Conservation (phyloP, 2,888 invertebrate genomes). For the Neria commutata region DNA sequence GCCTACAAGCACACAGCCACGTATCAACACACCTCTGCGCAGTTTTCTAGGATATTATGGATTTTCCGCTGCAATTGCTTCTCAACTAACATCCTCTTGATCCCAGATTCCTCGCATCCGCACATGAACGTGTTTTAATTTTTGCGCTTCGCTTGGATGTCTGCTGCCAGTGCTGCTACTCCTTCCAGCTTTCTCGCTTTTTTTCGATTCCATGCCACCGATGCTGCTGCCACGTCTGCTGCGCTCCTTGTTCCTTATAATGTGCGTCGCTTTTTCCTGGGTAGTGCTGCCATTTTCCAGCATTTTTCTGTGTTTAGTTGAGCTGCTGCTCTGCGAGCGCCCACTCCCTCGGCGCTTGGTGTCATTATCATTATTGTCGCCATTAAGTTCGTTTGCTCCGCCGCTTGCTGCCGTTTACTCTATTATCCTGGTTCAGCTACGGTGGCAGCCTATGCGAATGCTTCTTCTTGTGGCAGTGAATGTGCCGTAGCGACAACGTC, state of each 20-base stretch:
- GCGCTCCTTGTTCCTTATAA: background rate
- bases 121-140: conserved; percentile 1
- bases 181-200: conserved; percentile 9
- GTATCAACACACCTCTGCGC: background rate
- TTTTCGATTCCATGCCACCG: conserved; percentile 13
- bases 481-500: background rate
- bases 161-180: conserved; percentile 12
- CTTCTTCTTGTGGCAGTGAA: background rate
- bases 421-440: background rate
- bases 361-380: conserved; percentile 55
- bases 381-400: conserved; percentile 46
- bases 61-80: background rate
- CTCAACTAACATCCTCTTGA: too few relatives aligned
- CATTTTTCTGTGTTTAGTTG: background rate
- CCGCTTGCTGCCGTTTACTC: background rate
- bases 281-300: background rate
- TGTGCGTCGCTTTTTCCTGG: background rate
- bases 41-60: background rate
- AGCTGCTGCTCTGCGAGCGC: background rate
- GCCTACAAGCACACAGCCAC: background rate
- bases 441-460: too few relatives aligned
- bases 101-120: too few relatives aligned
- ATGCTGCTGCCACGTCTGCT: background rate
- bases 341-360: conserved; percentile 8
- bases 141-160: background rate